A percentile compares a stretch with the other conserved stretches of the same genome.
phyloP scores from a whole-genome alignment of 2,113 vertebrate species.

The Odobenus rosmarus region DNA sequence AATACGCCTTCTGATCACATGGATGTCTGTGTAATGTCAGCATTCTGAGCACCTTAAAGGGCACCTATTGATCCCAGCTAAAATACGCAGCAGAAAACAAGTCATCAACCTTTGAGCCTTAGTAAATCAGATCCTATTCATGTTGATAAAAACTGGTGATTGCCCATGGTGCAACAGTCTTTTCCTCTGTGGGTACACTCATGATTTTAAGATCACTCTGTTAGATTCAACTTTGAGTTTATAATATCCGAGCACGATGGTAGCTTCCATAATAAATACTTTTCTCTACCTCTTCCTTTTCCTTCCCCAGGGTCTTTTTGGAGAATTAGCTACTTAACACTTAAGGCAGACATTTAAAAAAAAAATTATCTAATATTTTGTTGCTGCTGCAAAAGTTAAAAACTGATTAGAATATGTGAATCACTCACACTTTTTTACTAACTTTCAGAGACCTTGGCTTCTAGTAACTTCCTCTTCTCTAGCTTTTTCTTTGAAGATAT shows the following conservation, averaged over 20 bases:
- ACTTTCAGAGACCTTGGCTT: constrained; percentile 29
- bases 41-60: neutral
- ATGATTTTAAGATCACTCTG: neutral
- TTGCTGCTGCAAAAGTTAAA: constrained; percentile 56
- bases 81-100: constrained; percentile 11
- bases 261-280: neutral
- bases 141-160: neutral
- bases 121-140: neutral
- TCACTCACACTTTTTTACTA: constrained; percentile 4
- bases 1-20: neutral
- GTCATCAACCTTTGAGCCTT: neutral
- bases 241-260: neutral
- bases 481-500: constrained; percentile 27
- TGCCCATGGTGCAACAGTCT: neutral
- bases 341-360: constrained; percentile 47
- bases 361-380: constrained; percentile 15
- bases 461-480: neutral
- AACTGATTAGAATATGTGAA: constrained; percentile 12
- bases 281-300: neutral
- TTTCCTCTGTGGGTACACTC: neutral
- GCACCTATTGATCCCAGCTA: neutral
- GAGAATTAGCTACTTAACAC: constrained; percentile 35
- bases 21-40: neutral
- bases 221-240: neutral
- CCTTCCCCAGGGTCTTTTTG: neutral